A percentile compares a stretch with the other conserved stretches of the same genome.
Conservation (phyloP, 64 coral and sea anemone genomes). For the Dendronephthya gigantea region DNA sequence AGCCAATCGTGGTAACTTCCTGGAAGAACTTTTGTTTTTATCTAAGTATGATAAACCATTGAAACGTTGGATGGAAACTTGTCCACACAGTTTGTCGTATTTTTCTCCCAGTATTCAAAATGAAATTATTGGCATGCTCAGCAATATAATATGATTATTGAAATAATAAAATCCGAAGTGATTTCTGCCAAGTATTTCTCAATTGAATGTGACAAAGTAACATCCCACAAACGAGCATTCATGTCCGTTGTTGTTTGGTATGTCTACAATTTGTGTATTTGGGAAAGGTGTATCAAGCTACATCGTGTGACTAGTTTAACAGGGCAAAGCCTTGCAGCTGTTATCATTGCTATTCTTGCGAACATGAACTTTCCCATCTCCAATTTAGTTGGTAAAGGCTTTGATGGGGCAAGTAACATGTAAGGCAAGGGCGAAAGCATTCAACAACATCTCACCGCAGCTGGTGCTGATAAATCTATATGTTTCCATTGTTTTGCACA, state of each 20-base stretch:
- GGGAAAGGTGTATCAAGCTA: conserved; percentile 16
- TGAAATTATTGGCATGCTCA: not conserved
- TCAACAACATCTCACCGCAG: not conserved
- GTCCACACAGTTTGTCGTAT: not conserved
- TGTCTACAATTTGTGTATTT: not conserved
- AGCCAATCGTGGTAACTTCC: conserved; percentile 14
- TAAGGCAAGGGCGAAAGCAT: conserved; percentile 6
- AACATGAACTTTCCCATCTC: too few species aligned
- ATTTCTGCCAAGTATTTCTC: too few species aligned
- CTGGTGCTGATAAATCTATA: conserved; percentile 4
- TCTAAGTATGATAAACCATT: too few species aligned
- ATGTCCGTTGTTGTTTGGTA: conserved; percentile 3
- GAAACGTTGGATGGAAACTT: too few species aligned
- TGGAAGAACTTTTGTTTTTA: too few species aligned
- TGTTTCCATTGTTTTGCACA: conserved; percentile 18
- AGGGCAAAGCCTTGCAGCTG: too few species aligned
- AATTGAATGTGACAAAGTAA: conserved; percentile 16
- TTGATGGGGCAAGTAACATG: conserved; percentile 6
- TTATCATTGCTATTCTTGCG: too few species aligned
- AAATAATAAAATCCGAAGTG: conserved; percentile 4
- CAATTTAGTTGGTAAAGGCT: too few species aligned
- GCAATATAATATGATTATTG: conserved; percentile 1
- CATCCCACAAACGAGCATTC: conserved; percentile 14
- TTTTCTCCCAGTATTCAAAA: conserved; percentile 9
- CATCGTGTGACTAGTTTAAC: conserved; percentile 7